Evolutionary conservation across 2,113 vertebrate species (phyloP), one percentile per base, ranked within the genome.

Genomic region (Psittacula cyanocephala): DNA sequence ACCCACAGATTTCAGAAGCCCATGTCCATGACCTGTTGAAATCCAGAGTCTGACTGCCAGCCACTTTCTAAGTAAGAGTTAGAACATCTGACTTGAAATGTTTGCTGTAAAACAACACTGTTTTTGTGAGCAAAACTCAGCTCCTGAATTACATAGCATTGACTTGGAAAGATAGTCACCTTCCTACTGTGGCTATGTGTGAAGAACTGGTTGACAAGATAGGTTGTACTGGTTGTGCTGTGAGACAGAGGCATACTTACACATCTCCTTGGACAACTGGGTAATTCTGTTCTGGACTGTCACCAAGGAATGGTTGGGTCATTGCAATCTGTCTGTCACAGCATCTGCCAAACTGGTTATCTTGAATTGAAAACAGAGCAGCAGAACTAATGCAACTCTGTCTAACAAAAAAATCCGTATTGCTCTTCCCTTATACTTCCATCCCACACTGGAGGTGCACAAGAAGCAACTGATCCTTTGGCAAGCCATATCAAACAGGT

Each of bases 401-500:
- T 62, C 70, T 59, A 85, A 20, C 10, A 65, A 47, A 92, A 57
- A 57, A 18, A 10, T 3, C 16, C 76, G 37, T 33, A 37, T 25
- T 63, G 17, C 59, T 35, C 28, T 76, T 82, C 9, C 31, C 19
- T 59, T 79, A 28, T 63, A 82, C 52, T 82, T 90, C 76, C 5
- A 2, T 33, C 44, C 68, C 62, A 64, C 41, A 4, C 0, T 31
- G 79, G 62, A 86, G 55, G 57, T 33, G 24, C 20, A 49, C 2
- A 33, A 90, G 44, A 35, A 82, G 62, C 0, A 1, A n/a, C 76
- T 31, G 71, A 8, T 31, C 41, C 39, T 16, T 18, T 23, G 85
- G 63, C 33, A 52, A 92, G 86, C 67, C 83, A 88, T 88, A 85
- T 25, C 70, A 88, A 94, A 92, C 37, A 86, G 71, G 28, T 71